Percentiles rank a stretch among this genome's conserved stretches.
Evolutionary conservation across 2,888 invertebrate species (phyloP).

Genomic region (Peribatodes rhomboidaria): DNA sequence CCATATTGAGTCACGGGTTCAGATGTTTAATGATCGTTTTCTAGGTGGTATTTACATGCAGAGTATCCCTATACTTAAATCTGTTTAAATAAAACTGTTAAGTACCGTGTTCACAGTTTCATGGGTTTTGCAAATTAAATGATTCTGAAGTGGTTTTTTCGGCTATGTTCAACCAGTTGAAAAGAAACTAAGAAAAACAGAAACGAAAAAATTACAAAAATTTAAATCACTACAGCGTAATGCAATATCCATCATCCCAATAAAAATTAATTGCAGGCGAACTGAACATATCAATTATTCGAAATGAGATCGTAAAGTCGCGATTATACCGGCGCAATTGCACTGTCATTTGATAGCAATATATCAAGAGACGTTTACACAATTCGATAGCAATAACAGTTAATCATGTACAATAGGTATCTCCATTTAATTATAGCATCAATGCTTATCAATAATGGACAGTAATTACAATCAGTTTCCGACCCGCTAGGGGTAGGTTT

Average conservation of each 20-base stretch:
- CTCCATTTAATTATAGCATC: slow-evolving; percentile 60
- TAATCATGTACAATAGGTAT: slow-evolving; percentile 54
- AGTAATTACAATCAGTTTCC: slow-evolving; percentile 60
- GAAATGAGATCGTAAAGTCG: slow-evolving; percentile 48
- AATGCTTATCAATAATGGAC: slow-evolving; percentile 68
- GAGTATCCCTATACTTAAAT: no score
- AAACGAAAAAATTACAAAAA: no score
- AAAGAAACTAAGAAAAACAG: neutral
- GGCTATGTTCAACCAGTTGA: neutral
- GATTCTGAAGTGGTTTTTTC: neutral
- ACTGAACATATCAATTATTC: slow-evolving; percentile 46
- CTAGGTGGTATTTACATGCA: no score
- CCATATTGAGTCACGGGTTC: no score
- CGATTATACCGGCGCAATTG: slow-evolving; percentile 46
- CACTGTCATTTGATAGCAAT: slow-evolving; percentile 46
- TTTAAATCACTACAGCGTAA: slow-evolving; percentile 1
- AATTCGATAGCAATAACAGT: slow-evolving; percentile 48
- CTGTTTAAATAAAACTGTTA: no score
- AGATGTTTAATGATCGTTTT: no score
- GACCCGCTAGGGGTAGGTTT: slow-evolving; percentile 32
- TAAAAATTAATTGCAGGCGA: slow-evolving; percentile 46
- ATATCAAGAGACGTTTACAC: slow-evolving; percentile 50
- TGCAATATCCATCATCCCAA: slow-evolving; percentile 33
- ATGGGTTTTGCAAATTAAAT: no score
- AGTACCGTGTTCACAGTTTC: no score